Evolutionary conservation across 2,888 invertebrate species (phyloP).

Genomic region (Lissonota sp.): DNA sequence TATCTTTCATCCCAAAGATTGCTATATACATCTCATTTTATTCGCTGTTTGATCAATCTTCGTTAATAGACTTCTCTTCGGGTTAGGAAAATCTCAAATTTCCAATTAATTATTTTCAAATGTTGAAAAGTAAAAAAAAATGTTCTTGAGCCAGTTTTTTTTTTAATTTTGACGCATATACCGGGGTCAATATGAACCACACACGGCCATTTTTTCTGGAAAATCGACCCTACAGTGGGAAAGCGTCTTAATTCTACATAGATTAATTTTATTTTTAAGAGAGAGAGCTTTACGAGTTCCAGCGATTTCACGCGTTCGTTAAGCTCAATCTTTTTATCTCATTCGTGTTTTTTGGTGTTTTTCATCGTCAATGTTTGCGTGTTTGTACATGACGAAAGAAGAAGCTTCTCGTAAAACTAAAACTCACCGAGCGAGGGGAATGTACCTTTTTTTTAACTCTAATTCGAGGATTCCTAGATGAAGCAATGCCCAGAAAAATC

Average conservation of each 20-base stretch:
- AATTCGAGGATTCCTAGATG: conserved; percentile 35
- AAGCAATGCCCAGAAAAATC: conserved; percentile 40
- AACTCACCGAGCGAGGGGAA: neutral
- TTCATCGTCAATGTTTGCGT: neutral
- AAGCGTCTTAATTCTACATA: too few relatives aligned
- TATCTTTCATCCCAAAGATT: conserved; percentile 14
- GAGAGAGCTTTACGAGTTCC: neutral
- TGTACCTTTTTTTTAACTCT: conserved; percentile 19
- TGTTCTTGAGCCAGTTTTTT: too few relatives aligned
- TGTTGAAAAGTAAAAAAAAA: too few relatives aligned
- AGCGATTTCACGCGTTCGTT: neutral
- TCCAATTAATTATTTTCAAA: too few relatives aligned
- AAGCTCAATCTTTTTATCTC: neutral
- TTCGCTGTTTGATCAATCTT: too few relatives aligned
- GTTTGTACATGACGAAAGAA: conserved; percentile 9
- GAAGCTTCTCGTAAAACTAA: conserved; percentile 21
- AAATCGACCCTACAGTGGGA: too few relatives aligned
- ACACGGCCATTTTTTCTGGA: too few relatives aligned
- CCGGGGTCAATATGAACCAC: too few relatives aligned
- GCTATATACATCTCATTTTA: neutral
- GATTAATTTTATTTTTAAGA: too few relatives aligned
- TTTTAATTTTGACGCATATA: too few relatives aligned
- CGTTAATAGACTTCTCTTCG: too few relatives aligned
- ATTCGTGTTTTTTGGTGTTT: neutral
- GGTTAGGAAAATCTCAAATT: too few relatives aligned